These are phyloP conservation scores for Lamprologus callipterus DNA, from an alignment of 2,113 vertebrate genomes.

Conservation along the genomic window DNA sequence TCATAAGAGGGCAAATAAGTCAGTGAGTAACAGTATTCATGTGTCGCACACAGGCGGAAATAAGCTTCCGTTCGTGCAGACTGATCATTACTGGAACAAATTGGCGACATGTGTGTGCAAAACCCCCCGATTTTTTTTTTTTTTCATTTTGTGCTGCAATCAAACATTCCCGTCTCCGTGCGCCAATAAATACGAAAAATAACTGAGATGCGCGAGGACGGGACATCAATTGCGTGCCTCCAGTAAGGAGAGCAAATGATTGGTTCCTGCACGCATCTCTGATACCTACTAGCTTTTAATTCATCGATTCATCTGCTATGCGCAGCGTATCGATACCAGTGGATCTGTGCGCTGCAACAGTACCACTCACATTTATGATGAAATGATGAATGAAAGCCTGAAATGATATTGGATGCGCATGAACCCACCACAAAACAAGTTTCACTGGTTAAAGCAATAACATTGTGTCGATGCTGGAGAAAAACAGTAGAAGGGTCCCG, in stretches of 20 bases:
- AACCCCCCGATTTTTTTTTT: neutral
- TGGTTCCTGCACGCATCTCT: neutral
- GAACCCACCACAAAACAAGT: neutral
- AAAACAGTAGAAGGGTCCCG: neutral
- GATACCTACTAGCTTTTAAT: neutral
- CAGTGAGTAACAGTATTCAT: neutral
- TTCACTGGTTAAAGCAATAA: neutral
- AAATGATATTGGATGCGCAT: neutral
- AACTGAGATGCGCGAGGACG: neutral
- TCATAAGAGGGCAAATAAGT: neutral
- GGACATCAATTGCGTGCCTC: neutral
- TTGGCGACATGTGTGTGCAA: neutral
- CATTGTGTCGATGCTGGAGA: neutral
- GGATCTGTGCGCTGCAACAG: neutral
- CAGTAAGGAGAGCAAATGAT: neutral
- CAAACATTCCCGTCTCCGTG: neutral
- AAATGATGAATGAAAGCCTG: neutral
- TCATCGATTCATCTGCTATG: neutral
- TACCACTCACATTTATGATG: neutral
- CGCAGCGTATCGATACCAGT: neutral
- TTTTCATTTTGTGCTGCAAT: neutral
- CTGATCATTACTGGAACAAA: neutral
- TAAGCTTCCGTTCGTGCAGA: neutral
- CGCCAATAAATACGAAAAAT: neutral
- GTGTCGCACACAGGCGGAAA: neutral